Evolutionary conservation across 1,140 invertebrate genomes (phyloP).

Genomic region (Odontomachus brunneus): DNA sequence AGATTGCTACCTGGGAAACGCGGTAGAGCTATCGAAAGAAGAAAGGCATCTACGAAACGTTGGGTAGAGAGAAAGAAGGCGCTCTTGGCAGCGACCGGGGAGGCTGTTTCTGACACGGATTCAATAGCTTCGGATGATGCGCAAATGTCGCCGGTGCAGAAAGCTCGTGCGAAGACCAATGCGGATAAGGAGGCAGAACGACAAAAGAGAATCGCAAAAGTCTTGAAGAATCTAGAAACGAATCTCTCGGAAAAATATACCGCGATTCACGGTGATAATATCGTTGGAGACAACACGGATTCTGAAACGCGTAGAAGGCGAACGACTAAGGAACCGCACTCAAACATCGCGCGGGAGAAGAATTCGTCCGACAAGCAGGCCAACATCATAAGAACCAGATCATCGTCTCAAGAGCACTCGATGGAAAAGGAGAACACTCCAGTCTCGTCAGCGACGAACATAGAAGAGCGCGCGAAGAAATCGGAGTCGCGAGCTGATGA

Average conservation of each 20-base stretch:
- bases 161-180: constrained; percentile 80
- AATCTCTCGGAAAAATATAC: constrained; percentile 71
- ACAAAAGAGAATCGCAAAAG: constrained; percentile 71
- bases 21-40: constrained; percentile 76
- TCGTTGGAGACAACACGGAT: constrained; percentile 62
- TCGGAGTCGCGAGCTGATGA: neutral
- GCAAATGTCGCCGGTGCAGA: constrained; percentile 82
- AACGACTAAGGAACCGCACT: constrained; percentile 31
- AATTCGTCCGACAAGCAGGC: neutral
- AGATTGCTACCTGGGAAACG: constrained; percentile 67
- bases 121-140: constrained; percentile 76
- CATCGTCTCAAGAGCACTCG: neutral
- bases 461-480: neutral
- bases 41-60: constrained; percentile 81
- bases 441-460: neutral
- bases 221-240: constrained; percentile 76
- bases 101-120: constrained; percentile 81
- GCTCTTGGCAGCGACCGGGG: constrained; percentile 79
- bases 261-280: constrained; percentile 39
- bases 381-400: neutral
- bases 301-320: constrained; percentile 56
- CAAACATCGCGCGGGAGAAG: constrained; percentile 21
- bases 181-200: constrained; percentile 78
- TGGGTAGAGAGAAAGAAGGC: constrained; percentile 83
- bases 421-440: constrained; percentile 62